phyloP scores from a whole-genome alignment of 2,113 vertebrate genomes.

The Ondatra zibethicus region DNA sequence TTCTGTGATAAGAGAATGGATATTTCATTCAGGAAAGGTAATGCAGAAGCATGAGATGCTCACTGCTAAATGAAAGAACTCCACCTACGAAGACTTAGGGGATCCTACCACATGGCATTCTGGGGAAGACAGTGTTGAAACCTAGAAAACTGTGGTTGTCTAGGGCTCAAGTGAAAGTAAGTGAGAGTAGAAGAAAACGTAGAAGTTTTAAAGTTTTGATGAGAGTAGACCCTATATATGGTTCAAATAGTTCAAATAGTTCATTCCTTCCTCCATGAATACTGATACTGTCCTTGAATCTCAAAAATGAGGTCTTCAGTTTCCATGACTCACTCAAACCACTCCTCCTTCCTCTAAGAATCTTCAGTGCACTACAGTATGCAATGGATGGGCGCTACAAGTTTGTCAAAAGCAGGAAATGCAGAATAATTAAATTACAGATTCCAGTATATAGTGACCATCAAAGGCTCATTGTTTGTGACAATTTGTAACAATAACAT shows the following conservation, averaged over 20 bases:
- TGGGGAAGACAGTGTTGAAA: not conserved
- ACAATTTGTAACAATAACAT: not conserved
- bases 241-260: not conserved
- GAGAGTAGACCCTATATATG: not conserved
- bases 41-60: not conserved
- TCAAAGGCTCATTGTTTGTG: not conserved
- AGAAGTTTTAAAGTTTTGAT: no score
- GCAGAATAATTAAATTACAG: not conserved
- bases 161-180: accelerated
- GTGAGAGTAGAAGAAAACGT: not conserved
- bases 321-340: not conserved
- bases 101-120: not conserved
- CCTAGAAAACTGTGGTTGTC: not conserved
- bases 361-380: not conserved
- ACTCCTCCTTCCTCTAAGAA: no score
- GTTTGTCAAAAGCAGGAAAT: not conserved
- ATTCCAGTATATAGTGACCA: not conserved
- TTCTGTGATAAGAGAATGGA: not conserved
- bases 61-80: not conserved
- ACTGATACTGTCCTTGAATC: not conserved
- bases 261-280: not conserved
- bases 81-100: not conserved
- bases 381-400: not conserved
- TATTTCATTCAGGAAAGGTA: not conserved
- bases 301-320: not conserved